Conservation (phyloP, 2,797 vertebrate genomes). For the Liasis olivaceus region DNA sequence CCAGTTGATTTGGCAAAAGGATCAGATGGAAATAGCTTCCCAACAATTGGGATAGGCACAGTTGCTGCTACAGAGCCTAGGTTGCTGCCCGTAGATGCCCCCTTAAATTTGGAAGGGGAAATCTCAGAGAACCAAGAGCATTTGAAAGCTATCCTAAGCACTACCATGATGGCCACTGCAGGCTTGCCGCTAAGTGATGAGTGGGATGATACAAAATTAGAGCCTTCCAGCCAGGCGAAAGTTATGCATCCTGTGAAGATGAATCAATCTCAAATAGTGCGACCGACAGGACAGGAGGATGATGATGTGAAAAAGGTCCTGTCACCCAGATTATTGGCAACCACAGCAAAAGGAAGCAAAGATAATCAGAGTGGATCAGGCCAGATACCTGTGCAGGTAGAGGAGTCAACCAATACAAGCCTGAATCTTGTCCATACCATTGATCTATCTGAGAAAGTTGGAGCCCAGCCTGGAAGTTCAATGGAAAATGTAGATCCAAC, state of each 20-base stretch:
- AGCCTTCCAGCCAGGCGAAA: conserved; percentile 12
- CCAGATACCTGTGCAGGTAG: not conserved
- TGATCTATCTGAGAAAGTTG: not conserved
- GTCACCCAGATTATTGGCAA: not conserved
- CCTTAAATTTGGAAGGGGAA: not conserved
- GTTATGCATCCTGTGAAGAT: not conserved
- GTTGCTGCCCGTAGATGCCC: rapidly evolving
- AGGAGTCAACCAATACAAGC: not conserved
- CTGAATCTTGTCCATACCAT: not conserved
- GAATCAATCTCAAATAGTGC: not conserved
- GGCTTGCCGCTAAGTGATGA: conserved; percentile 50
- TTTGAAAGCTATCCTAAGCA: not conserved
- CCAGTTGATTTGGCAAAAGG: not conserved
- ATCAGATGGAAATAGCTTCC: not conserved
- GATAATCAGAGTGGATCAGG: conserved; percentile 20
- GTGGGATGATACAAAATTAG: conserved; percentile 77
- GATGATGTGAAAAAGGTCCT: conserved; percentile 5
- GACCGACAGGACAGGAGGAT: not conserved
- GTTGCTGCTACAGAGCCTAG: not conserved
- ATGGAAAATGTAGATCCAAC: conserved; percentile 41
- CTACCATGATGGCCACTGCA: not conserved
- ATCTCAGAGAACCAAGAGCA: not conserved
- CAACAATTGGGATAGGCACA: conserved; percentile 17
- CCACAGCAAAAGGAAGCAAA: conserved; percentile 20
- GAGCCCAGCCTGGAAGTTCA: rapidly evolving